Conservation (phyloP, 2,888 invertebrate species). For the Tillus elongatus region DNA sequence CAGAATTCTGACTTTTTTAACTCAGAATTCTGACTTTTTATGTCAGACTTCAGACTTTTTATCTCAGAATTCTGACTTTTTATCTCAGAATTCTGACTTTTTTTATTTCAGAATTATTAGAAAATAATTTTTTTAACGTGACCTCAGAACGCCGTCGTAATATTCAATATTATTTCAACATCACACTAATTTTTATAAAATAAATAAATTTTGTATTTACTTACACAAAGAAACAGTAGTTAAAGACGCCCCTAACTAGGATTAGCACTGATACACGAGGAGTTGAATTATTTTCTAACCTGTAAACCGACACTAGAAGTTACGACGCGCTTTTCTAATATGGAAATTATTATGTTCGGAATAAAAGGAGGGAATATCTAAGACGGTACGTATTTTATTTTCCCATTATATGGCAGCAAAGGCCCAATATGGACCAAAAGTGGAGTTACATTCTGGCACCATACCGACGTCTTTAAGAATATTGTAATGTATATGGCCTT, state of each 20-base stretch:
- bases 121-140: too few species aligned
- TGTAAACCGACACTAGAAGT: constrained; percentile 1
- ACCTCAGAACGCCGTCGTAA: too few species aligned
- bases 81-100: too few species aligned
- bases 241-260: neutral
- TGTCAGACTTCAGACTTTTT: too few species aligned
- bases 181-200: neutral
- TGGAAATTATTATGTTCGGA: constrained; percentile 1
- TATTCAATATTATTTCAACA: neutral
- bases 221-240: neutral
- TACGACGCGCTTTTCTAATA: constrained; percentile 2
- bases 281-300: constrained; percentile 2
- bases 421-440: neutral
- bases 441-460: too few species aligned
- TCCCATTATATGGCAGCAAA: constrained; percentile 2
- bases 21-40: too few species aligned
- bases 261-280: constrained; percentile 1
- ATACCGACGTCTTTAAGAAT: too few species aligned
- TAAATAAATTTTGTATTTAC: neutral
- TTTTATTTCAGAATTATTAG: too few species aligned
- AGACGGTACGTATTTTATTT: constrained; percentile 1
- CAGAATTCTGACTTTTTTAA: too few species aligned
- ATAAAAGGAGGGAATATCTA: neutral
- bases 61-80: too few species aligned
- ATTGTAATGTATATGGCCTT: too few species aligned